Conservation (phyloP, 2,888 invertebrate genomes). For the Loripinus fragilis region DNA sequence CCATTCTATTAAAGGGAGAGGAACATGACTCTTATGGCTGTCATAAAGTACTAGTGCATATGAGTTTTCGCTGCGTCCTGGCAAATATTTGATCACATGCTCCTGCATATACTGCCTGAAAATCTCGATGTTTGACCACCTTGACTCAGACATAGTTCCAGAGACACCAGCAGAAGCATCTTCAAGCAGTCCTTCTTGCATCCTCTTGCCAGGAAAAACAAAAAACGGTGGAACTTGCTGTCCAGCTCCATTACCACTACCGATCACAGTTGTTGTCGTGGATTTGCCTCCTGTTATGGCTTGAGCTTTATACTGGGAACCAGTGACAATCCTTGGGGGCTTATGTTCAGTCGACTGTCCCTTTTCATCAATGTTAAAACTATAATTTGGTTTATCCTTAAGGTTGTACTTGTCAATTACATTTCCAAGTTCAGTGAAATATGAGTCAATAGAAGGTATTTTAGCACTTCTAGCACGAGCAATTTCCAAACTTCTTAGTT, state of each 20-base stretch:
- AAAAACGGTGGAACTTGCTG: too few relatives aligned
- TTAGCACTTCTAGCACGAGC: slow-evolving; percentile 1
- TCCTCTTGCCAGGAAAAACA: too few relatives aligned
- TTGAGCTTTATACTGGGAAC: slow-evolving; percentile 5
- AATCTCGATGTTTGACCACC: too few relatives aligned
- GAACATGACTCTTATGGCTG: slow-evolving; percentile 43
- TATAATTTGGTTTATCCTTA: slow-evolving; percentile 10
- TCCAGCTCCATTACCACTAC: too few relatives aligned
- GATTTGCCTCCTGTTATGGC: too few relatives aligned
- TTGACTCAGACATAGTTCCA: background rate
- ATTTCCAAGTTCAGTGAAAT: slow-evolving; percentile 32
- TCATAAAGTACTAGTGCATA: slow-evolving; percentile 43
- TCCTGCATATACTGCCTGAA: too few relatives aligned
- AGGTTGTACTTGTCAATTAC: too few relatives aligned
- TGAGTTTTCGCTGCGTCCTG: background rate
- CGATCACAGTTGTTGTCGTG: too few relatives aligned
- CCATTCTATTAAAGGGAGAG: slow-evolving; percentile 39
- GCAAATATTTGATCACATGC: slow-evolving; percentile 10
- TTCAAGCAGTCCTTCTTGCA: too few relatives aligned
- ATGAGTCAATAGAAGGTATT: slow-evolving; percentile 18
- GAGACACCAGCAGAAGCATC: too few relatives aligned
- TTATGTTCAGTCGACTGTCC: slow-evolving; percentile 28
- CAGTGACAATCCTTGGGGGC: slow-evolving; percentile 37
- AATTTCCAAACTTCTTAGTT: slow-evolving; percentile 13
- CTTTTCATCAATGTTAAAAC: slow-evolving; percentile 48